These are phyloP conservation scores for Branchellion lobata DNA, from an alignment of 2,888 invertebrate species.

Conservation along the genomic window DNA sequence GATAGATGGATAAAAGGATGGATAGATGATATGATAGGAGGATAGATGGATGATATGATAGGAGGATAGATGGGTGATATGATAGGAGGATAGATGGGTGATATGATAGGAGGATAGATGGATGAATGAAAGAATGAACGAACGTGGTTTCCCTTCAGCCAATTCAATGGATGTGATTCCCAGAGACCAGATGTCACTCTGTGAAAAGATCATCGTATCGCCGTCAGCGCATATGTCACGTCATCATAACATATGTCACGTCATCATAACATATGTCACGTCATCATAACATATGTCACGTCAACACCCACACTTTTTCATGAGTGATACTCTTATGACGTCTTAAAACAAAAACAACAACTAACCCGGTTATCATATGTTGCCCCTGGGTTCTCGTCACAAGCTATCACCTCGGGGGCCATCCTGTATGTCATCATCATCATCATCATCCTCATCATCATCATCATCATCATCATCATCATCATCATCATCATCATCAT, in stretches of 20 bases:
- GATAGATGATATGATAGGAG: too few species aligned
- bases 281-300: too few species aligned
- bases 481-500: not conserved
- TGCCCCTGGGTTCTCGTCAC: conserved; percentile 99
- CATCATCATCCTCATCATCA: not conserved
- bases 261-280: too few species aligned
- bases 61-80: conserved; percentile 91
- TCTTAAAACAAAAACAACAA: not conserved
- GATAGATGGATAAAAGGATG: too few species aligned
- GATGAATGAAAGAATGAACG: conserved; percentile 72
- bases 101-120: conserved; percentile 99
- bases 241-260: too few species aligned
- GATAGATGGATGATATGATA: conserved; percentile 82
- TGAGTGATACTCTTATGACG: too few species aligned
- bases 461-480: not conserved
- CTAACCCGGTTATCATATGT: conserved; percentile 86
- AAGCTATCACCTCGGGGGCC: conserved; percentile 99
- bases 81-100: conserved; percentile 94
- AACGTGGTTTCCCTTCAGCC: conserved; percentile 96
- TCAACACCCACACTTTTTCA: too few species aligned
- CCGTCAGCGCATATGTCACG: too few species aligned
- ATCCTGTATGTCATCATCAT: conserved; percentile 65
- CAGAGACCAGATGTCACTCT: conserved; percentile 68
- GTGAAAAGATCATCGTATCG: too few species aligned
- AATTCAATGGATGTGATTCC: conserved; percentile 98